phyloP scores from a whole-genome alignment of 2,888 invertebrate species.

The Protophormia terraenovae region DNA sequence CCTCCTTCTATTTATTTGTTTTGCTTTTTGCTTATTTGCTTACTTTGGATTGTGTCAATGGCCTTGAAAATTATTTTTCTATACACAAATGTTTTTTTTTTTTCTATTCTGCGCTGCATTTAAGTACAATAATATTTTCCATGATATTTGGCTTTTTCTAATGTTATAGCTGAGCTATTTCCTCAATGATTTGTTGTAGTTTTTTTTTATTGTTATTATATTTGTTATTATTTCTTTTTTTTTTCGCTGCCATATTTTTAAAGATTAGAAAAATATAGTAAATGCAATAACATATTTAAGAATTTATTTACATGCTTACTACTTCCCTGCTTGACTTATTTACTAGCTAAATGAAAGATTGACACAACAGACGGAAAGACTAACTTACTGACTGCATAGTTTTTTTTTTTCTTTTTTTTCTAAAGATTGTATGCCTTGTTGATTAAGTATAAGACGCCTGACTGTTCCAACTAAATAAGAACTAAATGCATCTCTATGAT shows the following conservation, averaged over 20 bases:
- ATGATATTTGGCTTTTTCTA: slow-evolving; percentile 60
- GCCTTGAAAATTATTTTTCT: slow-evolving; percentile 63
- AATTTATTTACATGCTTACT: slow-evolving; percentile 46
- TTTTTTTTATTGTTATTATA: slow-evolving; percentile 8
- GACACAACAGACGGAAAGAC: neutral
- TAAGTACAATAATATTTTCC: slow-evolving; percentile 39
- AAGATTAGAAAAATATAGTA: slow-evolving; percentile 49
- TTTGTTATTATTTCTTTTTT: slow-evolving; percentile 17
- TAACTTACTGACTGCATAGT: neutral
- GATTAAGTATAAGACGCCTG: slow-evolving; percentile 51
- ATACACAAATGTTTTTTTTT: slow-evolving; percentile 2
- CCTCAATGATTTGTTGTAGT: slow-evolving; percentile 60
- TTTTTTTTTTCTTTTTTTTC: neutral
- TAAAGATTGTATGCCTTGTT: slow-evolving; percentile 40
- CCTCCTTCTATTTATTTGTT: neutral
- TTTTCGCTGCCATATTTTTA: slow-evolving; percentile 32
- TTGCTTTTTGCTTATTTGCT: slow-evolving; percentile 57
- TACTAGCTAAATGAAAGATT: neutral
- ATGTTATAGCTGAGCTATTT: slow-evolving; percentile 59
- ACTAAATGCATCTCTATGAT: slow-evolving; percentile 37
- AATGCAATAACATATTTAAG: slow-evolving; percentile 13
- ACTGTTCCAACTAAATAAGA: slow-evolving; percentile 44
- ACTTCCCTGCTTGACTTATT: slow-evolving; percentile 15
- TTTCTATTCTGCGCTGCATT: neutral
- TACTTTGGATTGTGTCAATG: slow-evolving; percentile 63